phyloP scores from a whole-genome alignment of 2,113 vertebrate genomes.

The human (Homo sapiens) region GRCh38 chr12:22356001-22356500 shows the following conservation, averaged over 20 bases:
- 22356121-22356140: not conserved
- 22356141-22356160: not conserved
- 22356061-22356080: not conserved
- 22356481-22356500: not conserved
- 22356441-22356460: not conserved
- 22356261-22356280: not conserved
- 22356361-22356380: not conserved
- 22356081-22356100: not conserved
- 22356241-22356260: not conserved
- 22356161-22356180: not conserved
- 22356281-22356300: not conserved
- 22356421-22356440: not conserved
- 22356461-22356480: not conserved
- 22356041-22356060: not conserved
- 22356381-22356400: not conserved
- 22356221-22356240: not conserved
- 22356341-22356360: not conserved
- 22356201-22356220: not conserved
- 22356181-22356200: not conserved
- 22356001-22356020: not conserved
- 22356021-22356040: not conserved
- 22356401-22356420: not conserved
- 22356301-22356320: not conserved
- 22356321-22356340: not conserved
- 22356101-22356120: not conserved